A percentile compares a stretch with the other conserved stretches of the same genome.
Evolutionary conservation across 2,888 invertebrate species (phyloP).

Genomic region (Neoaliturus tenellus): DNA sequence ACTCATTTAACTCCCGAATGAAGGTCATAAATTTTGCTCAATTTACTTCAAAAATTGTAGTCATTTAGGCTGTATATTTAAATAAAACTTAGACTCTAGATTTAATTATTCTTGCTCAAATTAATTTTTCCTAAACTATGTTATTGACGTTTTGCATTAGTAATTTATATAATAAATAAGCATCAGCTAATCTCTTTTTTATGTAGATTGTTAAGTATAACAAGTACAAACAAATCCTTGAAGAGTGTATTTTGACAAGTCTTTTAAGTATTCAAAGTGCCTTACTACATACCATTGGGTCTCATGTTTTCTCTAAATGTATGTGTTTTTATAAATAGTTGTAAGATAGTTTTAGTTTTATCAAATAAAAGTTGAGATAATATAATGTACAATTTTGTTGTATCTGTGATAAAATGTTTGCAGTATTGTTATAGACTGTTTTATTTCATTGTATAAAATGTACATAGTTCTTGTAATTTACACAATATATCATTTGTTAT

Average conservation of each 20-base stretch:
- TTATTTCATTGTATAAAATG: constrained; percentile 34
- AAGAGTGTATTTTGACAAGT: neutral
- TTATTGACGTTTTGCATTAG: no score
- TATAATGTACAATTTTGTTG: neutral
- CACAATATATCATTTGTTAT: neutral
- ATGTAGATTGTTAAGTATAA: no score
- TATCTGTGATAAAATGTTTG: constrained; percentile 48
- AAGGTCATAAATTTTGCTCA: no score
- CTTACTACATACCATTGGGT: neutral
- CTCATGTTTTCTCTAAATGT: neutral
- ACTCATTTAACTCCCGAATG: no score
- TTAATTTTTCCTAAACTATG: no score
- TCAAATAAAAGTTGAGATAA: neutral
- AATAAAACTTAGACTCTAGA: no score
- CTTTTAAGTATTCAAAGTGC: neutral
- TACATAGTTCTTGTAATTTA: constrained; percentile 22
- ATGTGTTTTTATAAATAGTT: neutral
- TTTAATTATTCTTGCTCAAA: no score
- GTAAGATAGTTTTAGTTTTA: neutral
- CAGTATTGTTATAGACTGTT: constrained; percentile 49
- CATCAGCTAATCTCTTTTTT: no score
- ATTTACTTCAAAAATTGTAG: no score
- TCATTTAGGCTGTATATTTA: no score
- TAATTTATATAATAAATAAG: no score
- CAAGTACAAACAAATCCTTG: no score